Conservation (phyloP, 2,888 invertebrate genomes). For the Cetonia aurata region DNA sequence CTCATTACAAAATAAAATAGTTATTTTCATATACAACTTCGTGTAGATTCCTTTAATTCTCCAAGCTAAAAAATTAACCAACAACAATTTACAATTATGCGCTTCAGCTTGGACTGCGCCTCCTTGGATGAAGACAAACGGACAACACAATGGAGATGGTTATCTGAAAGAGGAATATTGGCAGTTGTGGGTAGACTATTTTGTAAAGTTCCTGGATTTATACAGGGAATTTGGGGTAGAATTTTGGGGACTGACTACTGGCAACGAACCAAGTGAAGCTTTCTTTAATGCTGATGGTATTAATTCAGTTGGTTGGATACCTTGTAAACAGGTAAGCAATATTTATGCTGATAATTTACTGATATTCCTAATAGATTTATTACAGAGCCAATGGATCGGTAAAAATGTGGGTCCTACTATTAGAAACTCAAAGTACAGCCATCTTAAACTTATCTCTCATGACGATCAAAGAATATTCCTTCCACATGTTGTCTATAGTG, state of each 20-base stretch:
- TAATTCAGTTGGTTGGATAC: slow-evolving; percentile 84
- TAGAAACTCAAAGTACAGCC: slow-evolving; percentile 69
- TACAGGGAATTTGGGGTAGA: slow-evolving; percentile 76
- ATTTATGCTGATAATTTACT: too few species aligned
- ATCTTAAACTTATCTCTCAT: slow-evolving; percentile 77
- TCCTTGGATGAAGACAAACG: slow-evolving; percentile 69
- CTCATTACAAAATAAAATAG: too few species aligned
- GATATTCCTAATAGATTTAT: slow-evolving; percentile 35
- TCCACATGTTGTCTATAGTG: slow-evolving; percentile 70
- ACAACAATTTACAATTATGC: slow-evolving; percentile 68
- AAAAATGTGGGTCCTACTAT: slow-evolving; percentile 83
- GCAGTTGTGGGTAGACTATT: slow-evolving; percentile 86
- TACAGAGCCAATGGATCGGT: slow-evolving; percentile 77
- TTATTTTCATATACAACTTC: not conserved
- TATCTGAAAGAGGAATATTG: slow-evolving; percentile 69
- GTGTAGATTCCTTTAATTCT: slow-evolving; percentile 60
- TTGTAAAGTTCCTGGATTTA: slow-evolving; percentile 82
- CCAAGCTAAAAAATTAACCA: slow-evolving; percentile 54
- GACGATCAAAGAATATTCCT: slow-evolving; percentile 81
- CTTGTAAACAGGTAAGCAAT: slow-evolving; percentile 58
- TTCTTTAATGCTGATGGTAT: slow-evolving; percentile 68
- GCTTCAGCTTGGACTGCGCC: slow-evolving; percentile 70
- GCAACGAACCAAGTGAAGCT: slow-evolving; percentile 87
- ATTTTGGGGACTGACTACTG: slow-evolving; percentile 89
- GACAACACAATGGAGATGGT: slow-evolving; percentile 63